Evolutionary conservation across 2,113 vertebrate genomes (phyloP).

Genomic region (Sinocyclocheilus anshuiensis): DNA sequence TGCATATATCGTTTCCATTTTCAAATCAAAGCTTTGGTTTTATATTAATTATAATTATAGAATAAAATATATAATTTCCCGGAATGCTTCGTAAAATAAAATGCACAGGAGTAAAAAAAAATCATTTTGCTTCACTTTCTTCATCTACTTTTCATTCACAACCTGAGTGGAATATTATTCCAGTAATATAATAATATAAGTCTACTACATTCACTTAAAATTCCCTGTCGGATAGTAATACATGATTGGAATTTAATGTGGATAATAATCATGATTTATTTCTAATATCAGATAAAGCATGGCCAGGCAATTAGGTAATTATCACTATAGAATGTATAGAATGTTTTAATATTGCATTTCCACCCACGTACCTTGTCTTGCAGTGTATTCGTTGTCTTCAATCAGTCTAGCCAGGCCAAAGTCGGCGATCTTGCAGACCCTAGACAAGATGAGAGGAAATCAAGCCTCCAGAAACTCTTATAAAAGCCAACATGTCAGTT

Average conservation of each 20-base stretch:
- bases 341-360: not conserved
- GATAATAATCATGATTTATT: not conserved
- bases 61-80: not conserved
- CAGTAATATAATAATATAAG: not conserved
- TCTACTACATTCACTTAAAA: not conserved
- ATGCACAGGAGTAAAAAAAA: not conserved
- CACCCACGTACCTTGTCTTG: conserved; percentile 87
- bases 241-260: not conserved
- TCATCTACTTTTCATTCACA: not conserved
- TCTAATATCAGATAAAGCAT: not conserved
- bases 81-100: not conserved
- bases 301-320: not conserved
- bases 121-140: no score
- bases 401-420: conserved; percentile 97
- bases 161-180: not conserved
- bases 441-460: conserved; percentile 58
- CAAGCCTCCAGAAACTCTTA: not conserved
- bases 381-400: conserved; percentile 98
- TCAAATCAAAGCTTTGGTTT: not conserved
- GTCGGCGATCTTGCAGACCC: conserved; percentile 98
- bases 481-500: not conserved
- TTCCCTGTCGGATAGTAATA: not conserved
- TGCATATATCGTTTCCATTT: not conserved
- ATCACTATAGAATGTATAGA: not conserved
- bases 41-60: not conserved